Base-by-base conservation (phyloP, 1,140 invertebrate genomes). In the Apis laboriosa region DNA sequence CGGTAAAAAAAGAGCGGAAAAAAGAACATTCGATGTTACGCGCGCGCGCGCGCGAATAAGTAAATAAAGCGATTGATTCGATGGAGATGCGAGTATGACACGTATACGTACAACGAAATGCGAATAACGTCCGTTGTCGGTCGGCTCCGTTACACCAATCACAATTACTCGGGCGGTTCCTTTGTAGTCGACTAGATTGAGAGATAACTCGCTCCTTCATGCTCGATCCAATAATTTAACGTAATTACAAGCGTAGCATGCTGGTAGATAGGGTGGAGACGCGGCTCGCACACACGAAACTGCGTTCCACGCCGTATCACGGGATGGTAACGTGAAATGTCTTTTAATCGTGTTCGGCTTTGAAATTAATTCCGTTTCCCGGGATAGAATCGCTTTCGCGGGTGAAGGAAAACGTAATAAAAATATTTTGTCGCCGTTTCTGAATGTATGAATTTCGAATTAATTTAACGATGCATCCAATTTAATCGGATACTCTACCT, bases 221-320 rank as follows among this genome's bases (percentile, higher is more conserved):
- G 84, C 70, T 83, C 84, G 80, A 81, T 90, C 77, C 81, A 87
- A 91, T 91, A 91, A 90, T 91, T 92, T 85, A 90, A 86, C 81
- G 83, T 86, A 90, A 90, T 92, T 91, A 90, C 85, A 77, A 84
- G 74, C 83, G 74, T 76, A 61, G 79, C 73, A 70, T 74, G 60
- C 80, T 83, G 73, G 28, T 77, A 75, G 84, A 77, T 72, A 79
- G 56, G 77, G 68, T 28, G 63, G 63, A n/a, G 71, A 83, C 63
- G 34, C 67, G 21, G 34, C 77, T 43, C 75, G 64, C 56, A 53
- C 64, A n/a, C 68, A 51, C 82, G 79, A 88, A 73, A 77, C 63
- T 28, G 24, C 43, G 58, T 67, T 67, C 55, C 63, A 21, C 21
- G 53, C 9, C 53, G 60, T n/a, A 34, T 9, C 63, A 53, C 17